Base-by-base conservation (phyloP, 2,888 invertebrate genomes). In the Leucophenga maculata region DNA sequence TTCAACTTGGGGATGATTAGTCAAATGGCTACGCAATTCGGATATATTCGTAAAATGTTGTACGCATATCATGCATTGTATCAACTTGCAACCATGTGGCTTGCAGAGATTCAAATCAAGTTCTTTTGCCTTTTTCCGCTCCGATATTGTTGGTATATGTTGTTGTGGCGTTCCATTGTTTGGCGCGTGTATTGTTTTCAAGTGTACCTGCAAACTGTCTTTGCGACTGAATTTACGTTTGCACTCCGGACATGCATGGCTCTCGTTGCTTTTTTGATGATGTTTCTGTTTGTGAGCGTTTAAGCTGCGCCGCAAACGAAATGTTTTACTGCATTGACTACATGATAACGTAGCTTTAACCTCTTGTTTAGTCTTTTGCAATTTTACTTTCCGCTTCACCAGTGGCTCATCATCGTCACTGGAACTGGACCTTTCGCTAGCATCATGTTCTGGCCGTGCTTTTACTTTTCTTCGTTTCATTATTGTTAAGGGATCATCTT, bases 41-140 rank as follows among this genome's bases (percentile, higher is more conserved):
- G 46, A 60, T 14, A 80, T 77, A 65, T 76, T 77, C 9, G 62
- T 69, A 52, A 79, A 78, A 18, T 76, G 71, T 16, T 72, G 67
- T 44, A 72, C 62, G 57, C 84, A 84, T 14, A 84, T 77, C 75
- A 80, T 84, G 72, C 84, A 84, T 59, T 79, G 72, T 26, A 78
- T 78, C 6, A 67, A 66, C 68, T 79, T 82, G 1, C 64, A 39
- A 26, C 77, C 79, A 59, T 78, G 73, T 4, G 79, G 78, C 65
- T 66, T 64, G 62, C 78, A 78, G 14, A 72, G 6, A 46, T 75
- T 73, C 14, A 72, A 69, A 22, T 77, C 77, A 13, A 74, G 31
- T 6, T 52, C 54, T 9, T 65, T 65, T 4, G 65, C 32, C n/a
- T 52, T 16, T 11, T 50, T 65, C 6, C 32, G 32, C 16, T 52